Percentiles rank a stretch among this genome's conserved stretches.
Evolutionary conservation across 2,113 vertebrate genomes (phyloP).

Genomic region (Neodontobutis hainanensis): DNA sequence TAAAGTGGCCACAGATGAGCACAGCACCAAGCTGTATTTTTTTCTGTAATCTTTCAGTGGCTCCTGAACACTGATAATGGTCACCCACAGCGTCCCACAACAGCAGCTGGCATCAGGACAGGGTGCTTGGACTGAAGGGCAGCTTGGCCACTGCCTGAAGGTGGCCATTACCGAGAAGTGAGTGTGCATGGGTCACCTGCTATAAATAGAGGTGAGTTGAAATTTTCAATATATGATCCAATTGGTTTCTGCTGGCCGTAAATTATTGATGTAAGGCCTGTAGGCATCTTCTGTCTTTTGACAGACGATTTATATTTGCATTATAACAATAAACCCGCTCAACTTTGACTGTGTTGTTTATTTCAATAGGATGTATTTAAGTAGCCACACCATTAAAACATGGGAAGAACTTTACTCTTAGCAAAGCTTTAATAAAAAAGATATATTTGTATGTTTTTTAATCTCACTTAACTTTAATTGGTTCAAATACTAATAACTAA

Average conservation of each 20-base stretch:
- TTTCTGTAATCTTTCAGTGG: background rate
- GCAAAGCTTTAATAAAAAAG: background rate
- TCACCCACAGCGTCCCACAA: background rate
- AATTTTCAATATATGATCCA: slow-evolving; percentile 43
- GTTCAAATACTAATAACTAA: slow-evolving; percentile 1
- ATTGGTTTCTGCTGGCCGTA: slow-evolving; percentile 34
- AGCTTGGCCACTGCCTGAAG: slow-evolving; percentile 17
- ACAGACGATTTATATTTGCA: background rate
- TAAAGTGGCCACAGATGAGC: slow-evolving; percentile 33
- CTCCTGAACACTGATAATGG: background rate
- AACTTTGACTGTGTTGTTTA: background rate
- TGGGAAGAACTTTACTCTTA: background rate
- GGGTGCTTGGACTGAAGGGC: slow-evolving; percentile 5
- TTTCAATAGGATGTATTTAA: background rate
- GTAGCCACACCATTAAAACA: background rate
- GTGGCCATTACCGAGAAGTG: slow-evolving; percentile 19
- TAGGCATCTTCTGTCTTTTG: slow-evolving; percentile 25
- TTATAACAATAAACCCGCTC: slow-evolving; percentile 5
- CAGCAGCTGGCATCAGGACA: slow-evolving; percentile 5
- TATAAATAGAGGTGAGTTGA: slow-evolving; percentile 29
- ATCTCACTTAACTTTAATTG: background rate
- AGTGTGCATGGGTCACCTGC: slow-evolving; percentile 20
- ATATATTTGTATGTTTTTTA: background rate
- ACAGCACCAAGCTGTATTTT: slow-evolving; percentile 1
- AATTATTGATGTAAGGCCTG: slow-evolving; percentile 59